Evolutionary conservation across 2,113 vertebrate genomes (phyloP), one percentile per base, ranked within the genome.

Genomic region (Dicrurus megarhynchus): DNA sequence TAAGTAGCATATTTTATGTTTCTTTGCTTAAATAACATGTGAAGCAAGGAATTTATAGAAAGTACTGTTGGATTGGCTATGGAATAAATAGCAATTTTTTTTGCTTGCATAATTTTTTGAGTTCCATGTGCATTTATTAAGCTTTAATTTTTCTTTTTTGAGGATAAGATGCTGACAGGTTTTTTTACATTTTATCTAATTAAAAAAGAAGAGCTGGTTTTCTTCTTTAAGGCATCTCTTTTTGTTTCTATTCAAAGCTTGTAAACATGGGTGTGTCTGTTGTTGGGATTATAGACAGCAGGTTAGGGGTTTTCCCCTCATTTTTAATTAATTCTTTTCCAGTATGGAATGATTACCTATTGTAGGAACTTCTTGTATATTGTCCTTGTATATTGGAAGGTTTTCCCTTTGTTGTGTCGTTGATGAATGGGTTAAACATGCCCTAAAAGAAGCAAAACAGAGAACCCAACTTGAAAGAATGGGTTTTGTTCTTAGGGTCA

Each of bases 21-120:
- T 14, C 0, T 27, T 33, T 39, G 3, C 2, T 39, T 27, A 22
- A 14, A 1, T 47, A 27, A 4, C 0, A 0, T 1, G 0, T 3
- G 16, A 13, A 0, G 1, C 0, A 9, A 1, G 0, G 1, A 20
- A 0, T 6, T 14, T 2, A 0, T 63, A 1, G 0, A 1, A 9
- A 4, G 8, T 0, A 0, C 0, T 41, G 1, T 9, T 41, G 1
- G 0, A 5, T 8, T 6, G 5, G 1, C 5, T 39, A 6, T 1
- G 24, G 4, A 0, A 0, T 4, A 1, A 5, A 6, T 5, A 2
- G 13, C 9, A 32, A 12, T 0, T 7, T 15, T 7, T 5, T 16
- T 33, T 9, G 0, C 2, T 50, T 14, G 1, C 0, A 0, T 32
- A 2, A 0, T 3, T 24, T 68, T 22, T 8, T 55, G 4, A 61